Percentiles rank a stretch among this genome's conserved stretches.
Evolutionary conservation across 2,888 invertebrate genomes (phyloP).

Genomic region (Mactromeris polynyma): DNA sequence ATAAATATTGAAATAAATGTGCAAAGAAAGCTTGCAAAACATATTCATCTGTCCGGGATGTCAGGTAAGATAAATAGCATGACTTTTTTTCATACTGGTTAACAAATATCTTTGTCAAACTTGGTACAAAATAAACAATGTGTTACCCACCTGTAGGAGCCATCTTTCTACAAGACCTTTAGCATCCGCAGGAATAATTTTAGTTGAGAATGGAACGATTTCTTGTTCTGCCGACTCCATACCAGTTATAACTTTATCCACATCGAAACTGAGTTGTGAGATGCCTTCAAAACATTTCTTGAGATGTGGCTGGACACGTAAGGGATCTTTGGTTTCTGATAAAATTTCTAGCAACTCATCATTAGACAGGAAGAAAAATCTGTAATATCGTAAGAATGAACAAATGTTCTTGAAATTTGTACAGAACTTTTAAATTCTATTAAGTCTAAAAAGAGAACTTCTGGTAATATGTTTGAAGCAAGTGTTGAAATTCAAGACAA

Average conservation of each 20-base stretch:
- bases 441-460: no score
- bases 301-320: constrained; percentile 87
- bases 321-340: constrained; percentile 87
- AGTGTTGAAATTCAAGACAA: no score
- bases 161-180: constrained; percentile 86
- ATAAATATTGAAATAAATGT: no score
- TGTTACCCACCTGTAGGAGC: constrained; percentile 84
- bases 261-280: constrained; percentile 83
- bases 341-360: constrained; percentile 87
- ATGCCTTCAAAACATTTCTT: constrained; percentile 88
- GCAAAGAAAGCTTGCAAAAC: no score
- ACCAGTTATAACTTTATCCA: constrained; percentile 84
- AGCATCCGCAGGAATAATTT: constrained; percentile 85
- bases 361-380: constrained; percentile 87
- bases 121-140: no score
- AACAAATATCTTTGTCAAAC: no score
- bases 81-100: no score
- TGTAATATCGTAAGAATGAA: constrained; percentile 50
- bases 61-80: no score
- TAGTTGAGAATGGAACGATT: constrained; percentile 81
- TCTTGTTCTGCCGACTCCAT: constrained; percentile 87
- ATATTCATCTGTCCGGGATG: no score
- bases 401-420: no score
- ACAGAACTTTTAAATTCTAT: no score
- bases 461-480: no score